Evolutionary conservation across 2,113 vertebrate genomes (phyloP).

Genomic region (Cyanoramphus novaezelandiae): DNA sequence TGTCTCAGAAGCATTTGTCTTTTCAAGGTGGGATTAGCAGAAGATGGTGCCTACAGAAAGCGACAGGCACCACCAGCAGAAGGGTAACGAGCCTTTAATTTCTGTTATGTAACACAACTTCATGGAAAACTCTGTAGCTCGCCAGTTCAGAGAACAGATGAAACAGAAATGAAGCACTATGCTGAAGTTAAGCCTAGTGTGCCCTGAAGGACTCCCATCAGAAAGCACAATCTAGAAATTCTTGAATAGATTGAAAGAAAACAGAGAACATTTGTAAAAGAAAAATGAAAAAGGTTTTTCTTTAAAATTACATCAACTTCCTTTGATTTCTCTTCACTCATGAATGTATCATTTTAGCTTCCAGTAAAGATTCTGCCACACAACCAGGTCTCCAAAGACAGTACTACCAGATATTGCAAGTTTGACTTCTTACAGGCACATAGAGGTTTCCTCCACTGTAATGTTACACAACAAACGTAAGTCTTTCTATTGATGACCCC

Average conservation of each 20-base stretch:
- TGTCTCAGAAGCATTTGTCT: background rate
- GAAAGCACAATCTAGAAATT: background rate
- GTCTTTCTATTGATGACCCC: background rate
- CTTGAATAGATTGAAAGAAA: background rate
- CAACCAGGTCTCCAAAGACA: background rate
- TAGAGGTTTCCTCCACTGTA: background rate
- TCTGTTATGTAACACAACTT: background rate
- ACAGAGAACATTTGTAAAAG: background rate
- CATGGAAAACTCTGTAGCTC: background rate
- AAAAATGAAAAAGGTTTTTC: background rate
- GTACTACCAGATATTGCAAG: background rate
- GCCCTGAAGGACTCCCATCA: background rate
- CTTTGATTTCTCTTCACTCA: background rate
- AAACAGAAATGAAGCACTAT: background rate
- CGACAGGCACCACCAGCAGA: background rate
- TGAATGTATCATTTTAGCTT: background rate
- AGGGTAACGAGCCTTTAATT: background rate
- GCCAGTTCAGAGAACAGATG: background rate
- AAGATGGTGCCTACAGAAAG: background rate
- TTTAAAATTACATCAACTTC: background rate
- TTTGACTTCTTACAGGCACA: background rate
- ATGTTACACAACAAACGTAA: background rate
- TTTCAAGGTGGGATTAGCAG: background rate
- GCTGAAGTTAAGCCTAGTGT: background rate
- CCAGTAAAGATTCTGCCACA: background rate